A percentile compares a stretch with the other conserved stretches of the same genome.
Conservation (phyloP, 1,140 invertebrate genomes). For the Procambarus virginalis region DNA sequence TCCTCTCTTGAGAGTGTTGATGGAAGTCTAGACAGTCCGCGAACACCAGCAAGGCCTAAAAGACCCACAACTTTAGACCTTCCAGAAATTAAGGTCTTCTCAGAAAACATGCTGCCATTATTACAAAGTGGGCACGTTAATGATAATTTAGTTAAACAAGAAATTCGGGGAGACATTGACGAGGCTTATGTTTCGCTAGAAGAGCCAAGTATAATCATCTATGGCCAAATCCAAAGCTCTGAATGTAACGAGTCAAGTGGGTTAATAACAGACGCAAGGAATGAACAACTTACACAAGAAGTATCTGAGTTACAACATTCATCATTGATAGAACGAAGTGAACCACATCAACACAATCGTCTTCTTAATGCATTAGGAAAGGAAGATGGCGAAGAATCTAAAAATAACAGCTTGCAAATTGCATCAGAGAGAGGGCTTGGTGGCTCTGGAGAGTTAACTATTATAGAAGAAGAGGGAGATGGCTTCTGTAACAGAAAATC, state of each 20-base stretch:
- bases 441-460: constrained; percentile 29
- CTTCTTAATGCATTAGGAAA: neutral
- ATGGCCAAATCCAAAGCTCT: neutral
- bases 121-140: constrained; percentile 17
- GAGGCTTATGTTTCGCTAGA: constrained; percentile 54
- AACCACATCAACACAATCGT: neutral
- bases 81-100: constrained; percentile 51
- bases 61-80: constrained; percentile 47
- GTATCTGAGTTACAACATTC: neutral
- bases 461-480: constrained; percentile 43
- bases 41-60: constrained; percentile 18
- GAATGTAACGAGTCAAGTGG: constrained; percentile 11
- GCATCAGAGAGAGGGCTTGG: constrained; percentile 23
- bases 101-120: neutral
- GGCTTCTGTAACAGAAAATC: neutral
- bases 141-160: constrained; percentile 31
- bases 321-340: neutral
- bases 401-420: constrained; percentile 7
- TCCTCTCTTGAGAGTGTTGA: constrained; percentile 60
- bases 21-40: constrained; percentile 56
- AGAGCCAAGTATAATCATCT: constrained; percentile 21
- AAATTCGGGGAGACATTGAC: constrained; percentile 27
- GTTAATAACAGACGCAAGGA: neutral
- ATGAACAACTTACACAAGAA: neutral
- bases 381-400: neutral